These are phyloP conservation scores for Ginglymostoma cirratum DNA, from an alignment of 2,113 vertebrate genomes.

Conservation along the genomic window DNA sequence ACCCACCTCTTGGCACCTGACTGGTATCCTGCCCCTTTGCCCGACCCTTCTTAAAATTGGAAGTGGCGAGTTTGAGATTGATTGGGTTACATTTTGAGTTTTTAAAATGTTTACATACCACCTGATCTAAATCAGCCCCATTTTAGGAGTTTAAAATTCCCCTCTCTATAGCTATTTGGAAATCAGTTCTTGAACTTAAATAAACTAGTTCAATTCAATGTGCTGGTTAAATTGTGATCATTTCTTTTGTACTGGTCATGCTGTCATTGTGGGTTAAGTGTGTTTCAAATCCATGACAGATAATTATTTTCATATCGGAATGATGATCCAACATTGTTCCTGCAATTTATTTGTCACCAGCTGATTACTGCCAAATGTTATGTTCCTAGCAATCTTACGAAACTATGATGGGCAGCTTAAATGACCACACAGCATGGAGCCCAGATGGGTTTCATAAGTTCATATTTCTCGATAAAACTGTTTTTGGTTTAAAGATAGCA, in stretches of 20 bases:
- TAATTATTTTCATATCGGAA: constrained; percentile 7
- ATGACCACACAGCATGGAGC: neutral
- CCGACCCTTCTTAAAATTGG: neutral
- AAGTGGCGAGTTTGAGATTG: neutral
- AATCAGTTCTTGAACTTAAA: neutral
- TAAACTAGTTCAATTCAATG: constrained; percentile 1
- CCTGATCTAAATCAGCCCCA: neutral
- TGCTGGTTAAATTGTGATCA: neutral
- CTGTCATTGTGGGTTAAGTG: neutral
- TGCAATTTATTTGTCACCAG: constrained; percentile 1
- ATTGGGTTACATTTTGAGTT: neutral
- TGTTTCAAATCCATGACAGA: neutral
- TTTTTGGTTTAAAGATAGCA: neutral
- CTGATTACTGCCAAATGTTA: neutral
- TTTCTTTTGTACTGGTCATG: neutral
- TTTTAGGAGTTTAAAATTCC: neutral
- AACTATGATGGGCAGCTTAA: neutral
- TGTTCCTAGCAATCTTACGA: neutral
- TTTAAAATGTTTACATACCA: neutral
- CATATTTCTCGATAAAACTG: neutral
- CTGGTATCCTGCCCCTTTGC: neutral
- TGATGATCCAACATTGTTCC: neutral
- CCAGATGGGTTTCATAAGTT: neutral
- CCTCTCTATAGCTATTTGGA: neutral
- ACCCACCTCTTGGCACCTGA: neutral